Evolutionary conservation across 2,797 vertebrate genomes (phyloP).

Genomic region (Neoniphon sammara): DNA sequence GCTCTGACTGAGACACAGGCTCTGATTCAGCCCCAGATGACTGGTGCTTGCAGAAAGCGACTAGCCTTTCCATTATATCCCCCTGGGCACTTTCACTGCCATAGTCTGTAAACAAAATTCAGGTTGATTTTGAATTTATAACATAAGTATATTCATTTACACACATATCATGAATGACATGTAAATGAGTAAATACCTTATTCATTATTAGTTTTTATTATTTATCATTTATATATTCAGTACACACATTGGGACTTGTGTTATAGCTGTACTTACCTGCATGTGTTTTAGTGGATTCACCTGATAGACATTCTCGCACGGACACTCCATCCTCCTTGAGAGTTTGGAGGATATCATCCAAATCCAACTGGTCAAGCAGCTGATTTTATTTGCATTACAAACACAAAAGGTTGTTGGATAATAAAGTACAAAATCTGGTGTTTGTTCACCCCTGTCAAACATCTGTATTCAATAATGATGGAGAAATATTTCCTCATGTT

Average conservation of each 20-base stretch:
- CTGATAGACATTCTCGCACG: slow-evolving; percentile 3
- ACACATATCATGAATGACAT: neutral
- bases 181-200: neutral
- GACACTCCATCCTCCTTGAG: slow-evolving; percentile 48
- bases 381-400: slow-evolving; percentile 58
- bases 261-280: slow-evolving; percentile 32
- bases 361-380: slow-evolving; percentile 79
- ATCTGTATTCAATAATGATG: neutral
- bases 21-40: slow-evolving; percentile 36
- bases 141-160: neutral
- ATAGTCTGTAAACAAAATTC: slow-evolving; percentile 59
- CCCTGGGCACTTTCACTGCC: slow-evolving; percentile 44
- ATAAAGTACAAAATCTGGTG: neutral
- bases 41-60: slow-evolving; percentile 74
- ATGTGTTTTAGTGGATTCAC: slow-evolving; percentile 1
- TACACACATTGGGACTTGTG: neutral
- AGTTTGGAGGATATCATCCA: slow-evolving; percentile 74
- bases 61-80: slow-evolving; percentile 76
- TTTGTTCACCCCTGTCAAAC: slow-evolving; percentile 25
- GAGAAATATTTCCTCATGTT: neutral
- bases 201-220: neutral
- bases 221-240: neutral
- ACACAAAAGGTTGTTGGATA: slow-evolving; percentile 29
- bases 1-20: slow-evolving; percentile 19
- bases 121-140: slow-evolving; percentile 5